Percentiles rank a stretch among this genome's conserved stretches.
Conservation (phyloP, 2,888 invertebrate species). For the Imbricaverruca yamaguchii region DNA sequence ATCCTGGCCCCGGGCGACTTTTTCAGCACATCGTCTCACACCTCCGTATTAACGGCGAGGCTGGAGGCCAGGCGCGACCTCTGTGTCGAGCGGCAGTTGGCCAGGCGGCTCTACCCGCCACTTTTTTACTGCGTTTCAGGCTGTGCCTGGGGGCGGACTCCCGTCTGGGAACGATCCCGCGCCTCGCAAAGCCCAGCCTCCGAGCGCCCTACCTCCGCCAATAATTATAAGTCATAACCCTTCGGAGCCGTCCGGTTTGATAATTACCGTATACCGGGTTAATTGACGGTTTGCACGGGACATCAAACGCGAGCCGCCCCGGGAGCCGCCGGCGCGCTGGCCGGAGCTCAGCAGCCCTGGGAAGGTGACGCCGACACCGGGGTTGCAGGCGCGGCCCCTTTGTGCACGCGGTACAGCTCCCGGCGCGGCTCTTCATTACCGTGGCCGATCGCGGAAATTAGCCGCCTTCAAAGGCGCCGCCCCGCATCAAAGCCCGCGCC, state of each 20-base stretch:
- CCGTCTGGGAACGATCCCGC: neutral
- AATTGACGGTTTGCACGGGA: neutral
- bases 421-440: constrained; percentile 7
- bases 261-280: constrained; percentile 1
- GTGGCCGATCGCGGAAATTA: constrained; percentile 16
- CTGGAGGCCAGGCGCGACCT: too few relatives aligned
- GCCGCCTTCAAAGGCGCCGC: constrained; percentile 10
- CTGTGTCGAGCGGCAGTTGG: too few relatives aligned
- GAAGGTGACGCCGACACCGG: neutral
- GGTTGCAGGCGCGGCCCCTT: neutral
- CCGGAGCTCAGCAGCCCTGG: neutral
- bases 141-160: too few relatives aligned
- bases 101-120: too few relatives aligned
- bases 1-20: too few relatives aligned
- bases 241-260: neutral
- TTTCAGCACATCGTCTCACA: too few relatives aligned
- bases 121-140: too few relatives aligned
- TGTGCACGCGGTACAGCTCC: neutral
- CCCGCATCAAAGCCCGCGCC: neutral
- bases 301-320: neutral
- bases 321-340: neutral
- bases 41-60: too few relatives aligned
- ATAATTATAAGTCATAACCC: constrained; percentile 9
- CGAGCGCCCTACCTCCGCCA: neutral
- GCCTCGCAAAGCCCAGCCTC: too few relatives aligned